A percentile compares a stretch with the other conserved stretches of the same genome.
These are phyloP conservation scores for Elephas maximus DNA, from an alignment of 2,113 vertebrate genomes.

Conservation along the genomic window DNA sequence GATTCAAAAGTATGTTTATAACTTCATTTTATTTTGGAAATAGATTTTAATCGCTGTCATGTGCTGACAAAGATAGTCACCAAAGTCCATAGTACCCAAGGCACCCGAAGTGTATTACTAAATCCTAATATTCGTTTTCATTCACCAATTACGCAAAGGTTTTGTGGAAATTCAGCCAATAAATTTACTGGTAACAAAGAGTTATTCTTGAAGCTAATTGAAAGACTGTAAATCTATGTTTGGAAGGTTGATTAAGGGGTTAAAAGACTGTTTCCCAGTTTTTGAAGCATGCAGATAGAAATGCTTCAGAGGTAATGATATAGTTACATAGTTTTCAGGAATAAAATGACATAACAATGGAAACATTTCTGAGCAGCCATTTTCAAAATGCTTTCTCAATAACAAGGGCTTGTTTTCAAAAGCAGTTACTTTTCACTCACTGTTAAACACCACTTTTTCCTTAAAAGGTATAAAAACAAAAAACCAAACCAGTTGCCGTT, in stretches of 20 bases:
- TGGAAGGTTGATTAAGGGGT: conserved; percentile 27
- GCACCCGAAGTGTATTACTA: not conserved
- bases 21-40: conserved; percentile 54
- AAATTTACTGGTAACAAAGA: conserved; percentile 18
- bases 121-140: conserved; percentile 28
- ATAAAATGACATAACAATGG: not conserved
- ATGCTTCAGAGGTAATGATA: not conserved
- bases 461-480: not conserved
- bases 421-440: conserved; percentile 1
- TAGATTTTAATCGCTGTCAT: not conserved
- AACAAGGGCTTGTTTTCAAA: conserved; percentile 17
- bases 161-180: conserved; percentile 38
- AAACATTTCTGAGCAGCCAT: not conserved
- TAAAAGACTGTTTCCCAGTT: not conserved
- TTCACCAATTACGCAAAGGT: not conserved
- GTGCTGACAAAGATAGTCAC: conserved; percentile 33
- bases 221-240: not conserved
- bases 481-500: too few relatives aligned
- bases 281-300: conserved; percentile 3
- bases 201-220: not conserved
- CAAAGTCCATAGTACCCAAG: conserved; percentile 42
- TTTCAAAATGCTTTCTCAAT: conserved; percentile 15
- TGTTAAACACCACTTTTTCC: conserved; percentile 10
- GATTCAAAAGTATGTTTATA: conserved; percentile 24
- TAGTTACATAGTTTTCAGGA: conserved; percentile 26